Evolutionary conservation across 1,140 invertebrate species (phyloP), one percentile per base, ranked within the genome.

Genomic region (Drosophila tani): DNA sequence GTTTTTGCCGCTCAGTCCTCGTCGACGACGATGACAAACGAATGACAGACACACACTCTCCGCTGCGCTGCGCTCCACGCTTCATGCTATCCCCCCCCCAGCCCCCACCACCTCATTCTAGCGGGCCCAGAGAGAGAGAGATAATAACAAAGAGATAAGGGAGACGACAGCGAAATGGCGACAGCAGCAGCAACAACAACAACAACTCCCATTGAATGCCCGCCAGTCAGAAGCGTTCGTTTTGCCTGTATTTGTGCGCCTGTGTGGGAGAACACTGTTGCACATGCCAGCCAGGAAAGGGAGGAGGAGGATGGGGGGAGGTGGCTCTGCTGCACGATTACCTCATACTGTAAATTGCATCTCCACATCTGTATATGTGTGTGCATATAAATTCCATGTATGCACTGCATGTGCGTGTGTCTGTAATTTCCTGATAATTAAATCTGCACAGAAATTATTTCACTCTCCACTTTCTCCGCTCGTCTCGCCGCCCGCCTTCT

Each of bases 81-180:
- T 19, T 11, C 58, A 12, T 17, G 43, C 50, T 21, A 27, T 43
- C 38, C 40, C 49, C 38, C 40, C 49, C 40, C 49, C 15, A 11
- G 19, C 63, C 62, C 50, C 41, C 17, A 12, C 41, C 17, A 12
- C 53, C 55, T 0, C 15, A 24, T 6, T 12, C 45, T 65, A 49
- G 21, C 43, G 8, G 38, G 66, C 32, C 51, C 53, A 71, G 50
- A 50, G 60, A 62, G 85, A 85, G 85, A 90, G 82, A 91, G 90
- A 91, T 91, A 91, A 91, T 91, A 73, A 58, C 51, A 67, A 78
- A 77, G 82, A 91, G 90, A 91, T 91, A 91, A 91, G 86, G 66
- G 90, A 79, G 67, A 64, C 81, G 75, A 82, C 82, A 82, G 64
- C 77, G 74, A 82, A 79, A 81, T 81, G 70, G 65, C 57, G 60